Evolutionary conservation across 2,797 vertebrate genomes (phyloP).

Genomic region (Squalus acanthias): DNA sequence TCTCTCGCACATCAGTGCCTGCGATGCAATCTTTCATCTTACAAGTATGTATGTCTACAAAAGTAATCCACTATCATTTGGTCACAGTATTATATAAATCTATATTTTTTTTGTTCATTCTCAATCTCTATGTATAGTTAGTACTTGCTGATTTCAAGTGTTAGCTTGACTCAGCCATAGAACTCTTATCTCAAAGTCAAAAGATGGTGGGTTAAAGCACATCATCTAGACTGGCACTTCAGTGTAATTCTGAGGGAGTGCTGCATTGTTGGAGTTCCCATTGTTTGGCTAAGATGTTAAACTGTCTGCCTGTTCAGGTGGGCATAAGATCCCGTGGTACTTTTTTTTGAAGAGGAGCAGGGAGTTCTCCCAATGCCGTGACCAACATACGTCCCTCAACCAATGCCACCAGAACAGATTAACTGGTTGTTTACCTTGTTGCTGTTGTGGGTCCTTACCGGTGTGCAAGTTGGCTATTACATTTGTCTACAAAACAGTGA

Average conservation of each 20-base stretch:
- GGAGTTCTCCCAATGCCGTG: not conserved
- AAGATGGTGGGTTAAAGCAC: not conserved
- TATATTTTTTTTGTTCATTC: not conserved
- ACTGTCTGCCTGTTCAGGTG: not conserved
- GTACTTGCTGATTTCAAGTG: no score
- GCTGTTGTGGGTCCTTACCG: not conserved
- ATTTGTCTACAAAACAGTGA: not conserved
- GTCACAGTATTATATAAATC: not conserved
- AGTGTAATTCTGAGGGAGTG: not conserved
- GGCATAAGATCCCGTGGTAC: not conserved
- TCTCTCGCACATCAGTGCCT: slow-evolving; percentile 94
- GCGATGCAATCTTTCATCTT: slow-evolving; percentile 94
- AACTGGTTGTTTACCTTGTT: not conserved
- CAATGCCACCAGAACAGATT: not conserved
- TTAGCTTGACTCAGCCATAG: not conserved
- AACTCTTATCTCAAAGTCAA: not conserved
- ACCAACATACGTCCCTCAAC: not conserved
- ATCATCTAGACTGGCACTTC: not conserved
- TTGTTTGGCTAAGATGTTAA: not conserved
- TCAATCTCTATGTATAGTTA: not conserved
- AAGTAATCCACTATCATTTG: not conserved
- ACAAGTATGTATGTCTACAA: slow-evolving; percentile 71
- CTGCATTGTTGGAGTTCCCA: not conserved
- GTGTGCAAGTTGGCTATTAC: not conserved
- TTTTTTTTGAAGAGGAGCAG: not conserved